Evolutionary conservation across 2,113 vertebrate genomes (phyloP), one percentile per base, ranked within the genome.

Genomic region (Chlamydotis undulata): DNA sequence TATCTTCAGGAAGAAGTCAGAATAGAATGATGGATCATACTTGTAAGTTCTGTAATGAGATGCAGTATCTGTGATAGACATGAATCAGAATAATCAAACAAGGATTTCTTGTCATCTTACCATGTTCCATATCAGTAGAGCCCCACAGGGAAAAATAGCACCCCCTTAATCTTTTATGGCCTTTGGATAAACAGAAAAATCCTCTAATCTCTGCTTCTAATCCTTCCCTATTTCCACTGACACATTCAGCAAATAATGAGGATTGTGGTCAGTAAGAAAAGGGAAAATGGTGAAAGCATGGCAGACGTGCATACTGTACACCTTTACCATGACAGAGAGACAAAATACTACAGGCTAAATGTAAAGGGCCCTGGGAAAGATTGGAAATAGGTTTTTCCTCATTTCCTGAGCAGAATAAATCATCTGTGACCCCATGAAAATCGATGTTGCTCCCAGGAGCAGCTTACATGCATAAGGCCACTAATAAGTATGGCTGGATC

Each of bases 121-220:
- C 4, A 31, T 0, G 0, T 56, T 90, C 19, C 13, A 19, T 35
- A 60, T 29, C 9, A 1, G 2, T 19, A 55, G 8, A 82, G 3
- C 1, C 7, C 14, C 14, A 50, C 1, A 41, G 17, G 25, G 31
- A 63, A 91, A 96, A 90, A 64, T 26, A 77, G 3, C 21, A 80
- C 7, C 11, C 14, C 3, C 10, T 56, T 85, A 87, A 84, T 73
- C 60, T 81, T 87, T 71, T 63, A 78, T 56, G 52, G 12, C 5
- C 19, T 87, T 69, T 52, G n/a, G 35, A 76, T 69, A 91, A 91
- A 93, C 13, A 93, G 64, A 64, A 87, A 68, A 65, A 64, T 69
- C 14, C n/a, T 64, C 43, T 75, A 53, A 64, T 82, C 35, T 76
- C 26, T 91, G 25, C 18, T 65, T 89, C 61, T 91, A 69, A 75